These are phyloP conservation scores for Acomys russatus DNA, from an alignment of 2,797 vertebrate species.

Conservation along the genomic window DNA sequence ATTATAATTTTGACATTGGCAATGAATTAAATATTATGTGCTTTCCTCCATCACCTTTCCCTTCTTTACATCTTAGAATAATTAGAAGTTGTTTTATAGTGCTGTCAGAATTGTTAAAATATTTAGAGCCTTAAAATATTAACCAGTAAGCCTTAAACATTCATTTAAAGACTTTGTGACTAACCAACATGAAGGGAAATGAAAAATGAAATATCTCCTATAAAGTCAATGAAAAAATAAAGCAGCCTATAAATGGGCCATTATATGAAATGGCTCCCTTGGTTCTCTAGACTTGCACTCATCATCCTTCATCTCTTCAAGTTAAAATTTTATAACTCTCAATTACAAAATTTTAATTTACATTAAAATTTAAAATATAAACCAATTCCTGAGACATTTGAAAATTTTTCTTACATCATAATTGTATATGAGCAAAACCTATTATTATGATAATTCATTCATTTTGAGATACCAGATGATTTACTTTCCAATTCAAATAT, in stretches of 20 bases:
- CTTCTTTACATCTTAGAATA: constrained; percentile 69
- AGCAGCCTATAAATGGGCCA: constrained; percentile 74
- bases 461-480: not conserved
- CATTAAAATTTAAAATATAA: constrained; percentile 67
- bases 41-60: constrained; percentile 49
- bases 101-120: constrained; percentile 81
- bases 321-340: constrained; percentile 44
- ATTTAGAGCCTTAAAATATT: constrained; percentile 82
- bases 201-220: constrained; percentile 71
- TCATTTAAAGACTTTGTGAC: constrained; percentile 68
- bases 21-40: constrained; percentile 55
- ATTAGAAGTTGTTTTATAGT: constrained; percentile 80
- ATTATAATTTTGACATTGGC: not conserved
- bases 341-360: constrained; percentile 59
- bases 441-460: constrained; percentile 19
- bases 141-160: constrained; percentile 73
- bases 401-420: not conserved
- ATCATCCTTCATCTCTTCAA: constrained; percentile 39
- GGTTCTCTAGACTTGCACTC: constrained; percentile 22
- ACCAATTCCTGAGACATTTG: constrained; percentile 1
- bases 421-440: not conserved
- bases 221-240: constrained; percentile 78
- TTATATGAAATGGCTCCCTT: constrained; percentile 46
- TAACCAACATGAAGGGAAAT: constrained; percentile 65
- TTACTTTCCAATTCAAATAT: constrained; percentile 27